Conservation (phyloP, 2,797 vertebrate species). For the Gambelia wislizenii region DNA sequence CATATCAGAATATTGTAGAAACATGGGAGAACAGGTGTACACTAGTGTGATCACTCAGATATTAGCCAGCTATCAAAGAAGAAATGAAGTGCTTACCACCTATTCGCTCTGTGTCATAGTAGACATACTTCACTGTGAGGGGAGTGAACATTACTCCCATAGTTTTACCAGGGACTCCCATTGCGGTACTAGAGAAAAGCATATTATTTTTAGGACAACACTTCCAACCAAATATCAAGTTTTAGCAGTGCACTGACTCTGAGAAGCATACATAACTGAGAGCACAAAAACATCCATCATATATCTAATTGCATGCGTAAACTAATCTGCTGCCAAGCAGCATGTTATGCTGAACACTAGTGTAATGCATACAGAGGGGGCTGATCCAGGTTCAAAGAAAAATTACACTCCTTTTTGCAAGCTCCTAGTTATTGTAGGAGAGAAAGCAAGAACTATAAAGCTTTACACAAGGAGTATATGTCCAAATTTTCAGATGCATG, state of each 20-base stretch:
- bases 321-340: background rate
- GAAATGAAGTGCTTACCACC: constrained; percentile 83
- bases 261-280: background rate
- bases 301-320: background rate
- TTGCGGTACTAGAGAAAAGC: constrained; percentile 87
- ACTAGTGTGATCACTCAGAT: background rate
- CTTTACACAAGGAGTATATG: background rate
- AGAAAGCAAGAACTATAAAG: background rate
- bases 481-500: background rate
- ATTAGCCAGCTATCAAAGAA: background rate
- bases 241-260: background rate
- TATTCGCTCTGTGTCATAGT: constrained; percentile 94
- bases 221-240: background rate
- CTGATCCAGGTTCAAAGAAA: too few relatives aligned
- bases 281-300: background rate
- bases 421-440: too few relatives aligned
- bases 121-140: constrained; percentile 89
- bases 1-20: background rate
- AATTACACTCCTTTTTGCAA: background rate
- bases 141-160: constrained; percentile 99
- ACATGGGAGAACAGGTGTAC: too few relatives aligned
- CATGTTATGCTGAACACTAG: background rate
- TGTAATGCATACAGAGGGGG: background rate
- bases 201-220: background rate
- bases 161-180: constrained; percentile 97